Evolutionary conservation across 2,888 invertebrate species (phyloP), one percentile per base, ranked within the genome.

Genomic region (Drosophila monieri): DNA sequence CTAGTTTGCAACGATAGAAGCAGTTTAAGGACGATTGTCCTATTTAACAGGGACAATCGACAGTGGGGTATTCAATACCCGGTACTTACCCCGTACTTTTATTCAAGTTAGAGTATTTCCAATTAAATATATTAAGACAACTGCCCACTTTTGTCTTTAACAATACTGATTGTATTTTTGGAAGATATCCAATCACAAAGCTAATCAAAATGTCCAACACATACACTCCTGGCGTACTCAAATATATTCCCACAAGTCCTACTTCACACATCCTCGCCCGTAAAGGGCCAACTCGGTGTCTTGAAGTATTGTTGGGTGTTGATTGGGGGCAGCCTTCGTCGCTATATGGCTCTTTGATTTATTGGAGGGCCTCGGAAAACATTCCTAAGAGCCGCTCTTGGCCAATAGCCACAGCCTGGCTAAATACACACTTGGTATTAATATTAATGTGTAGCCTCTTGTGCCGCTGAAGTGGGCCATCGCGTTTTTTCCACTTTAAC

Each of bases 151-250:
- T 66, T n/a, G 32, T 32, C 12, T n/a, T 32, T n/a, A 35, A 35
- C 35, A 35, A 35, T 2, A 35, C n/a, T 35, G 35, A 60, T 53
- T 54, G 53, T 65, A 46, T 58, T 76, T 88, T 83, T 83, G 86
- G 83, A 65, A 58, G 73, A 69, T 53, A 52, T 57, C 59, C 76
- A 78, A 78, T 46, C 78, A 85, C 83, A 76, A 70, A 72, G 81
- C 88, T 86, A 81, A 81, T 81, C 81, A 81, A 88, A 85, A 83
- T 85, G 84, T 88, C 81, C 72, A 73, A 70, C 68, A 74, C 80
- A 81, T 57, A 72, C 83, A 69, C 61, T 49, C 49, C 58, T 52
- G 39, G 4, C 15, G 10, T 41, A 41, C 75, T 51, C 58, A 61
- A 51, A 56, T 58, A 35, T 58, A 57, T 59, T 32, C 39, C 54